Evolutionary conservation across 1,140 invertebrate species (phyloP).

Genomic region (Ceratosolen solmsi): DNA sequence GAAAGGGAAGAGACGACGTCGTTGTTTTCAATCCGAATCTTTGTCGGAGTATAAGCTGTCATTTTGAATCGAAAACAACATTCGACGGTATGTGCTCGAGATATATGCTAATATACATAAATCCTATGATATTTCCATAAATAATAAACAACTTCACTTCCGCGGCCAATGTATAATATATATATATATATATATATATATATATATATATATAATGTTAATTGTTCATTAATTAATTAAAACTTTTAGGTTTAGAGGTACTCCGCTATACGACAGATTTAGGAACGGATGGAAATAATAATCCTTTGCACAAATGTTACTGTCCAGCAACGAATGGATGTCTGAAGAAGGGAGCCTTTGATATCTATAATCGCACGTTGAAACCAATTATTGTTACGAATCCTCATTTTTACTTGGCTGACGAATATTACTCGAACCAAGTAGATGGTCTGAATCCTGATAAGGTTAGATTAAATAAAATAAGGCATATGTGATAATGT

Average conservation of each 20-base stretch:
- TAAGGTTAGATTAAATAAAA: no score
- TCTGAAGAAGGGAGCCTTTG: slow-evolving; percentile 81
- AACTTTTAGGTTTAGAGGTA: slow-evolving; percentile 78
- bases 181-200: no score
- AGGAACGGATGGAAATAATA: slow-evolving; percentile 78
- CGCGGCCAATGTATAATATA: no score
- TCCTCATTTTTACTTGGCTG: slow-evolving; percentile 86
- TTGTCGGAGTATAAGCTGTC: slow-evolving; percentile 75
- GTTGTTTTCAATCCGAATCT: slow-evolving; percentile 79
- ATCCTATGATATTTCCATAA: no score
- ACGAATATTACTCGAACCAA: slow-evolving; percentile 78
- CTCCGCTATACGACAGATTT: slow-evolving; percentile 80
- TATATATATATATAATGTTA: no score
- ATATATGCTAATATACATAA: no score
- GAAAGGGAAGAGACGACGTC: slow-evolving; percentile 73
- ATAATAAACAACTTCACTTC: no score
- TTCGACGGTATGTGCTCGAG: no score
- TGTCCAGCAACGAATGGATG: slow-evolving; percentile 80
- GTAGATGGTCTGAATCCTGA: slow-evolving; percentile 84
- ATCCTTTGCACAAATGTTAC: slow-evolving; percentile 82
- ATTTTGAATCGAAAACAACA: slow-evolving; percentile 28
- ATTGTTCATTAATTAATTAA: no score
- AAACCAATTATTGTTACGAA: slow-evolving; percentile 82
- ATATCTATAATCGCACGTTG: slow-evolving; percentile 78
- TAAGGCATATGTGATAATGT: no score